phyloP scores from a whole-genome alignment of 30 jellyfish, hydroid and myxozoan genomes.

The Hydractinia echinata region DNA sequence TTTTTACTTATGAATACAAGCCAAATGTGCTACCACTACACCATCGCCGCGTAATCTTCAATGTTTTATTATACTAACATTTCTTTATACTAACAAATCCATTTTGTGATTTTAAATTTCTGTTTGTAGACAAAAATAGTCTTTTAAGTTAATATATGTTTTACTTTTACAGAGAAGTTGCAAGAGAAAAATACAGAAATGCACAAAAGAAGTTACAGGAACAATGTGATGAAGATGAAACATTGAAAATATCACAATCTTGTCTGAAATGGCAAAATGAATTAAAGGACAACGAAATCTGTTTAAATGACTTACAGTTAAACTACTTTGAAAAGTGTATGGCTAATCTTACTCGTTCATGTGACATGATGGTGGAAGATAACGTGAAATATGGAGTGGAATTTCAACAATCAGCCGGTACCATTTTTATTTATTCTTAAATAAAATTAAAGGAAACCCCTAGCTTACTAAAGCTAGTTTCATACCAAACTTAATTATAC shows the following conservation, averaged over 20 bases:
- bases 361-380: constrained; percentile 73
- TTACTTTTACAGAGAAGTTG: constrained; percentile 54
- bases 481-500: too few species aligned
- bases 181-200: constrained; percentile 38
- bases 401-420: constrained; percentile 55
- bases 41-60: too few species aligned
- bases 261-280: constrained; percentile 50
- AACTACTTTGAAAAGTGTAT: constrained; percentile 41
- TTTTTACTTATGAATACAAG: too few species aligned
- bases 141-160: not conserved
- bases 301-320: constrained; percentile 45
- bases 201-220: constrained; percentile 9
- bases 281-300: constrained; percentile 36
- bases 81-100: too few species aligned
- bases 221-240: constrained; percentile 28
- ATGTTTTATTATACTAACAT: too few species aligned
- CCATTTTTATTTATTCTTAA: not conserved
- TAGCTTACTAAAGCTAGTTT: too few species aligned
- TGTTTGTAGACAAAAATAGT: too few species aligned
- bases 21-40: too few species aligned
- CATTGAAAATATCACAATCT: not conserved
- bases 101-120: too few species aligned
- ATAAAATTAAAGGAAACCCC: too few species aligned
- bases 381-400: constrained; percentile 51
- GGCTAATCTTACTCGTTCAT: constrained; percentile 19